Evolutionary conservation across 2,888 invertebrate species (phyloP), one percentile per base, ranked within the genome.

Genomic region (Gari tellinella): DNA sequence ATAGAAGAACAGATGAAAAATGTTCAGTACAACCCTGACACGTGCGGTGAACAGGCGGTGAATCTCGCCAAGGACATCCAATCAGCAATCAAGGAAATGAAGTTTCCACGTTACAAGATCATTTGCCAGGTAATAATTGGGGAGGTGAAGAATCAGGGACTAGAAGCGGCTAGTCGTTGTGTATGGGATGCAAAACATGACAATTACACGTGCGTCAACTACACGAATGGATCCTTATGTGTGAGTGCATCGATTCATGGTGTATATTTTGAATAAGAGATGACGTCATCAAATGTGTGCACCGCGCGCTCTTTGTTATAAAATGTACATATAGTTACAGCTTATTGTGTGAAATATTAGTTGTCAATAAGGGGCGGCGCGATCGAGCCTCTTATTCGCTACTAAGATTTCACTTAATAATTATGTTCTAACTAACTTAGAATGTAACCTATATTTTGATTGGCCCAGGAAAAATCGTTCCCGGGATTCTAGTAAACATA

Each of bases 51-150:
- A 40, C 67, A 86, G 55, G 72, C 79, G 43, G 76, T 78, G 48
- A 65, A 82, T 14, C 68, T 88, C 12, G 74, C 82, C 14, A 80
- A 82, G 21, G 83, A 85, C 37, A 85, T 88, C 10, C 86, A 86
- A 61, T 79, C 84, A 19, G 72, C 65, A 51, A 83, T 88, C 31
- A 88, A 88, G 62, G 68, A 57, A 19, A 31, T 87, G 55, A 79
- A 81, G 21, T 83, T 82, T 52, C 86, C 85, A 52, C 67, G 88
- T n/a, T 88, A 86, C 73, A 86, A 84, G 70, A 72, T 89, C 3
- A 65, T 89, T 15, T 75, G 77, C 31, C 67, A 70, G 14, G 85
- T 88, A 5, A 37, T 77, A 8, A 81, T 89, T 14, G 85, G 86
- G 0, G 81, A 89, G 62, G 82, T 79, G 37, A 82, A 80, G 31